Conservation (phyloP, 2,797 vertebrate genomes). For the Characodon lateralis region DNA sequence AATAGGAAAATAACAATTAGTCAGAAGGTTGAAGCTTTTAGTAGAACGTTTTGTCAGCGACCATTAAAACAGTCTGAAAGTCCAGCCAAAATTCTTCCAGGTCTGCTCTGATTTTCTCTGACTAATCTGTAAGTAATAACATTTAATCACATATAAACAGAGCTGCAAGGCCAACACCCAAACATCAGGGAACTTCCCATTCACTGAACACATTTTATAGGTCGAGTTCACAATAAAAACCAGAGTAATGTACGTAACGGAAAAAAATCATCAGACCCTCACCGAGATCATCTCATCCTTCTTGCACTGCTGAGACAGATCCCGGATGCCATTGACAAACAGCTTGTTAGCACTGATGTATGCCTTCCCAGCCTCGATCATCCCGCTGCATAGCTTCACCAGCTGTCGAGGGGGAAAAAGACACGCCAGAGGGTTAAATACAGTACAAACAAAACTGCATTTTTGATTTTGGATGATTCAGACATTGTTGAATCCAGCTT, state of each 20-base stretch:
- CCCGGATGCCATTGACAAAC: constrained; percentile 93
- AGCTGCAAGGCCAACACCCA: constrained; percentile 19
- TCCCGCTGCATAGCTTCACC: constrained; percentile 95
- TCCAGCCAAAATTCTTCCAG: constrained; percentile 46
- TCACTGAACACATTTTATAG: neutral
- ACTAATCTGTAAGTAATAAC: constrained; percentile 65
- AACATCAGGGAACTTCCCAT: constrained; percentile 33
- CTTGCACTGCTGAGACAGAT: constrained; percentile 94
- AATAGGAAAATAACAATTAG: constrained; percentile 72
- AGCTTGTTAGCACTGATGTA: constrained; percentile 94
- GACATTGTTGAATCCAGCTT: neutral
- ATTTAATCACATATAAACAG: constrained; percentile 44
- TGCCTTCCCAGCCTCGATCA: constrained; percentile 93
- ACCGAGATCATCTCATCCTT: constrained; percentile 95
- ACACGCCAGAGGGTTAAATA: neutral
- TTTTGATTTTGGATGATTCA: neutral
- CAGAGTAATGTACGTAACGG: neutral
- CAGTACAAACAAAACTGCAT: neutral
- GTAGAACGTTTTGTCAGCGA: constrained; percentile 67
- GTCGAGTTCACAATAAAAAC: constrained; percentile 6
- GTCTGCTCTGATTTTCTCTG: constrained; percentile 44
- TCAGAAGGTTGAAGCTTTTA: constrained; percentile 63
- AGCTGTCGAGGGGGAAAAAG: constrained; percentile 75
- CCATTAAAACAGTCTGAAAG: constrained; percentile 56
- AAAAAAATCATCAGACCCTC: constrained; percentile 57